Evolutionary conservation across 2,797 vertebrate species (phyloP), one percentile per base, ranked within the genome.

Genomic region (Halcyon chelicuti): DNA sequence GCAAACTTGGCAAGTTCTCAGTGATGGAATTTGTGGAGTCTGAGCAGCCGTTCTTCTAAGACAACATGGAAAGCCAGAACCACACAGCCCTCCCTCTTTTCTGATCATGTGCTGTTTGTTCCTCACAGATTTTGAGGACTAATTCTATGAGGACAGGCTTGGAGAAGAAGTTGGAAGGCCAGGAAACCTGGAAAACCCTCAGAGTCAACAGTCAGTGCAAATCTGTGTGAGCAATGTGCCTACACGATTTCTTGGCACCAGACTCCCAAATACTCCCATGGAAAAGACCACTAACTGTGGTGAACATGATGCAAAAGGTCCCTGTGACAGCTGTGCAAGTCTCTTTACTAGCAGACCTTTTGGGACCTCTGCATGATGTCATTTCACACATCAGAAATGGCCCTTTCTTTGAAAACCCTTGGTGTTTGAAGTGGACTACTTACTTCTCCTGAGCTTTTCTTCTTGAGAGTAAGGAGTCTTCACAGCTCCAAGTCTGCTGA

Each of bases 151-250:
- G 26, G 11, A 52, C 39, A 79, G 40, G 21, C 46, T 81, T 47
- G 46, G 37, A 92, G 7, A 78, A 84, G 29, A 23, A 35, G 8
- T 28, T 73, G 35, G 39, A 58, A 76, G 35, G 18, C 10, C 10
- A 35, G 12, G 16, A 70, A 66, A 61, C 17, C 37, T 80, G n/a
- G 40, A 65, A 91, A 86, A 71, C 17, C 51, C 25, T 82, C 4
- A 0, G 21, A 63, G 22, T 9, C 0, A 0, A 80, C 12, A 49
- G 18, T 60, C 33, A 62, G 16, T 29, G 68, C 14, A 49, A 57
- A 78, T 58, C 25, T 73, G 7, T 16, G 33, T 33, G 55, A 74
- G 7, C 25, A 67, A 62, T 77, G 40, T 54, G 25, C 63, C 52
- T 52, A n/a, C 11, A 61, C 37, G 25, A 61, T 80, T 93, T 83